phyloP scores from a whole-genome alignment of 2,797 vertebrate genomes.

The Otolemur crassicaudatus region DNA sequence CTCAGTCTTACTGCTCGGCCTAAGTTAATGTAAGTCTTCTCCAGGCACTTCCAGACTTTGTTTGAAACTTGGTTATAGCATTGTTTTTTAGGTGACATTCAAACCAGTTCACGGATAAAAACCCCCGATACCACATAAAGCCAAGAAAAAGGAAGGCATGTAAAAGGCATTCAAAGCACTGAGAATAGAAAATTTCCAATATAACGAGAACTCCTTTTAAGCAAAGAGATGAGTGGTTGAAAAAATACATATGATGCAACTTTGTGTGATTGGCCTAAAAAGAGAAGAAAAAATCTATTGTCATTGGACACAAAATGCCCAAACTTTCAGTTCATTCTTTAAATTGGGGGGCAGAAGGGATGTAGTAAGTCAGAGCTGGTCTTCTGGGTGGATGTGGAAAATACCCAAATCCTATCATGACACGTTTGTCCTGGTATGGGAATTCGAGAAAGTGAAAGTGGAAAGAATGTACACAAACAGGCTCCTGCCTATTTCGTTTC shows the following conservation, averaged over 20 bases:
- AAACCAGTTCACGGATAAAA: no score
- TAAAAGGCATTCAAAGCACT: background rate
- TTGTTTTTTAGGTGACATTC: no score
- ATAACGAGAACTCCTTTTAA: background rate
- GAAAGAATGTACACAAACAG: background rate
- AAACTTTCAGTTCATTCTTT: background rate
- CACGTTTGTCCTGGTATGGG: background rate
- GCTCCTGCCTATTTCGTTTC: background rate
- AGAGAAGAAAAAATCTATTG: background rate
- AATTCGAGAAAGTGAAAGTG: no score
- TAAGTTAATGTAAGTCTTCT: no score
- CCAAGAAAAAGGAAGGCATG: background rate
- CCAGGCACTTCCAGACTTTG: no score
- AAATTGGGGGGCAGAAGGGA: background rate
- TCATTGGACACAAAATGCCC: background rate
- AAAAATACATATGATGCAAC: background rate
- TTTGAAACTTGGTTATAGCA: no score
- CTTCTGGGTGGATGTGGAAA: background rate
- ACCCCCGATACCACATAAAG: background rate
- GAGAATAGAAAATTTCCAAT: background rate
- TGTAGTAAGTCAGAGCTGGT: background rate
- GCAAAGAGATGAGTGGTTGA: background rate
- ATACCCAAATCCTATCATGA: no score
- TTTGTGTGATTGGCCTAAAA: background rate
- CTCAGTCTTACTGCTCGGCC: no score